These are phyloP conservation scores for Drosophila ohnishii DNA, from an alignment of 1,140 invertebrate genomes.

Conservation along the genomic window DNA sequence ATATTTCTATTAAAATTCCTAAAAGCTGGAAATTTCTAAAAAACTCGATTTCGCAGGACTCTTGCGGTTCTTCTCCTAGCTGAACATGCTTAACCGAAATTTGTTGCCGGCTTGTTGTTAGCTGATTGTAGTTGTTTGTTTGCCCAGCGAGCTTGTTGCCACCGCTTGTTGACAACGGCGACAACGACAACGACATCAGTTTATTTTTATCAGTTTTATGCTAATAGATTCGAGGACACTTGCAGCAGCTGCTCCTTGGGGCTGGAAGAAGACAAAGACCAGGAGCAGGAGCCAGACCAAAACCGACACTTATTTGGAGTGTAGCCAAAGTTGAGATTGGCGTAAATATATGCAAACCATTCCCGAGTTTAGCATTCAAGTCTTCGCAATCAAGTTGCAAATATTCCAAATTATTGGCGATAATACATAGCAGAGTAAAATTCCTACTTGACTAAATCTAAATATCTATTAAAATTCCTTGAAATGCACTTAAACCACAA, in stretches of 20 bases:
- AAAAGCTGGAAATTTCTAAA: background rate
- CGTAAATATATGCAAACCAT: constrained; percentile 41
- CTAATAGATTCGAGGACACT: constrained; percentile 67
- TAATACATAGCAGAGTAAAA: background rate
- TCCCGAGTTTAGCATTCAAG: constrained; percentile 8
- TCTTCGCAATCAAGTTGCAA: constrained; percentile 12
- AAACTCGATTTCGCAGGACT: constrained; percentile 4
- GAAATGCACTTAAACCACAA: constrained; percentile 14
- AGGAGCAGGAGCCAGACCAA: constrained; percentile 7
- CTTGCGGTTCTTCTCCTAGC: constrained; percentile 7
- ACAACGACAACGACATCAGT: constrained; percentile 68
- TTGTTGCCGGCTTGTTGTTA: constrained; percentile 58
- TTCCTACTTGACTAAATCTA: background rate
- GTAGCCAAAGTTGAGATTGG: constrained; percentile 34
- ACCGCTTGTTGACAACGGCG: constrained; percentile 66
- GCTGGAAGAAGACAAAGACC: background rate
- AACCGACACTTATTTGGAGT: constrained; percentile 16
- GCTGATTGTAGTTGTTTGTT: constrained; percentile 62
- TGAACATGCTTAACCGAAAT: constrained; percentile 22
- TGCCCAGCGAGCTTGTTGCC: constrained; percentile 27
- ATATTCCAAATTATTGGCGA: constrained; percentile 21
- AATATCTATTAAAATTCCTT: constrained; percentile 1
- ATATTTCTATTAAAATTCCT: constrained; percentile 21
- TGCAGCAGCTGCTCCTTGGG: constrained; percentile 63
- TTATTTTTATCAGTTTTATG: constrained; percentile 76